These are phyloP conservation scores for Dicyrtomina minuta DNA, from an alignment of 2,888 invertebrate genomes.

Conservation along the genomic window DNA sequence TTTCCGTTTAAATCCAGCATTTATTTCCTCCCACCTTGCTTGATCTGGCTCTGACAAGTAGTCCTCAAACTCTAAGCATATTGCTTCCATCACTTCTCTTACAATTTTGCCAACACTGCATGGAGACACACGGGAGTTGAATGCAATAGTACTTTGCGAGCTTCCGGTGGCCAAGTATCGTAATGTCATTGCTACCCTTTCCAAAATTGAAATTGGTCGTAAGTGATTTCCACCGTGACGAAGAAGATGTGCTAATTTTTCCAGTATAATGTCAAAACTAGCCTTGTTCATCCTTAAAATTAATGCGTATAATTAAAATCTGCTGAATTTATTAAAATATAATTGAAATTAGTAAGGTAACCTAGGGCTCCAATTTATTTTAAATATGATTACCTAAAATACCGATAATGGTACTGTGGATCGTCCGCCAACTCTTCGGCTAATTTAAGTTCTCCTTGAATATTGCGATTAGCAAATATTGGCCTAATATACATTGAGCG, in stretches of 20 bases:
- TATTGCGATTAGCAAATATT: no score
- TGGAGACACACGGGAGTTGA: conserved; percentile 20
- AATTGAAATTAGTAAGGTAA: no score
- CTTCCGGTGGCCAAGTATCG: conserved; percentile 16
- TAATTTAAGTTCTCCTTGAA: no score
- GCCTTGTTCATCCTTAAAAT: conserved; percentile 32
- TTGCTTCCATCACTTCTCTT: conserved; percentile 18
- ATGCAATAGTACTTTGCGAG: conserved; percentile 13
- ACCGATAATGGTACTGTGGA: no score
- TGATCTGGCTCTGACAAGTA: background rate
- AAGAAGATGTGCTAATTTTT: background rate
- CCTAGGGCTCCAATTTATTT: no score
- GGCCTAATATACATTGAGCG: no score
- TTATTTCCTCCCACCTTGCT: background rate
- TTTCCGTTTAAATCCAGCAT: conserved; percentile 29
- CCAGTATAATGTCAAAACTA: conserved; percentile 10
- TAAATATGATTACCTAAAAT: no score
- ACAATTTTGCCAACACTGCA: conserved; percentile 16
- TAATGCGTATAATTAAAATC: no score
- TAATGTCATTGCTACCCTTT: background rate
- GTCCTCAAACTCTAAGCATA: background rate
- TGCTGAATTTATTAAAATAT: no score
- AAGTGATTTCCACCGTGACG: background rate
- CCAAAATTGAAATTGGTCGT: background rate
- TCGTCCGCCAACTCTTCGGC: no score